Base-by-base conservation (phyloP, 2,797 vertebrate genomes). In the Argyrosomus regius region DNA sequence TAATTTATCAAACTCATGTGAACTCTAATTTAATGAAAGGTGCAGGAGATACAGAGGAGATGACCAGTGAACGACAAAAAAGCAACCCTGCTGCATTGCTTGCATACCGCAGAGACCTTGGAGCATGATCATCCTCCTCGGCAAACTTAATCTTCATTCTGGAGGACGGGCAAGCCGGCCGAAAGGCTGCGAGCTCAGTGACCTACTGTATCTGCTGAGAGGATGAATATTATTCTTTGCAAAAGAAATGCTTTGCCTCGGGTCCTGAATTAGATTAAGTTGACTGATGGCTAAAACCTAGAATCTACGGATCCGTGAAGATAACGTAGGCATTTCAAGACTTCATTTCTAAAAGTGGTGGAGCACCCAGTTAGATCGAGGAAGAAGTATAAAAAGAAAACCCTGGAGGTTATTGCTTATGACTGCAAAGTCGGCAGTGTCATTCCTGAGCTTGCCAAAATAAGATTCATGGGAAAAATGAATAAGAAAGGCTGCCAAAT, bases 131-230 rank as follows among this genome's bases (percentile, higher is more conserved):
- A 89, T 89, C 87, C 89, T 90, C 77, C 83, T 89, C 87, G 78
- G 88, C 83, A 82, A 92, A 91, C 89, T 87, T 92, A 89, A 93
- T 93, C 92, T 93, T 91, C 85, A 89, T 89, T 92, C 80, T 83
- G 67, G 80, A 82, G 86, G 90, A 93, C 22, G 6, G 78, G 77
- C 58, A 17, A 69, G 77, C 80, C 16, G 83, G 89, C 70, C 72
- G 6, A 84, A 70, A 84, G 85, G 85, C 88, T 80, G 60, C 64
- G 82, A 90, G 90, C 85, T 88, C 88, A 56, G 81, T 85, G 88
- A 92, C 90, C 91, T 78, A 63, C 87, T 84, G 85, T 79, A 86
- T 87, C 87, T 84, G 88, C 83, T 66, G 74, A 87, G 84, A 81
- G 82, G 72, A 49, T 72, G 80, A 83, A 88, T 86, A 88, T 88